Base-by-base conservation (phyloP, 2,888 invertebrate genomes). In the Ophion slaviceki region DNA sequence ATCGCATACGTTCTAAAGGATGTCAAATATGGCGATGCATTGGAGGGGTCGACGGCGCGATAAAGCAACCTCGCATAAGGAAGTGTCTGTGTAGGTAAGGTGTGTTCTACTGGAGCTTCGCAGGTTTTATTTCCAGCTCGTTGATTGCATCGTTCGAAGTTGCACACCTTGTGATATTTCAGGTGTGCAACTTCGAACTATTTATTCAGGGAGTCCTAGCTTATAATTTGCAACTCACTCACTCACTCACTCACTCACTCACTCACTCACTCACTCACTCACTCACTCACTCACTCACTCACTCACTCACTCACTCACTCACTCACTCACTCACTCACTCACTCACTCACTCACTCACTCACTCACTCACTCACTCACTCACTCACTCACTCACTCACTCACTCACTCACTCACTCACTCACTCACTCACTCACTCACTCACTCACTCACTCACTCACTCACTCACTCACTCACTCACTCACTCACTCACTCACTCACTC, bases 31-130 rank as follows among this genome's bases (percentile, higher is more conserved):
- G 32, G 47, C n/a, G 53, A 59, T 59, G 57, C 11, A 53, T 40
- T 8, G 20, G 40, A n/a, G 75, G 6, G 66, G 76, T 76, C 71
- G 82, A 67, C 76, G 45, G 53, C 80, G 76, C 71, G 85, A 82
- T 82, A 36, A 67, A 80, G 71, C 61, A 66, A 11, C 11, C 47
- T 20, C 59, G 36, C 11, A 14, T 62, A 40, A 66, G 53, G 66
- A 59, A n/a, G 75, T 74, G 74, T 47, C 62, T 71, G 70, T 45
- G 59, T 45, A 53, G 36, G 10, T 70, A 59, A 20, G 14, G 20
- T 53, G n/a, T 70, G 40, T 71, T 20, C 57, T 57, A 61, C 47
- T 45, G 62, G 72, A 28, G 72, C 10, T 66, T 61, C 66, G 17
- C 14, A 8, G n/a, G 24, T 64, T 70, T 67, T 75, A 75, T 53